Conservation (phyloP, 2,888 invertebrate species). For the Tachina fera region DNA sequence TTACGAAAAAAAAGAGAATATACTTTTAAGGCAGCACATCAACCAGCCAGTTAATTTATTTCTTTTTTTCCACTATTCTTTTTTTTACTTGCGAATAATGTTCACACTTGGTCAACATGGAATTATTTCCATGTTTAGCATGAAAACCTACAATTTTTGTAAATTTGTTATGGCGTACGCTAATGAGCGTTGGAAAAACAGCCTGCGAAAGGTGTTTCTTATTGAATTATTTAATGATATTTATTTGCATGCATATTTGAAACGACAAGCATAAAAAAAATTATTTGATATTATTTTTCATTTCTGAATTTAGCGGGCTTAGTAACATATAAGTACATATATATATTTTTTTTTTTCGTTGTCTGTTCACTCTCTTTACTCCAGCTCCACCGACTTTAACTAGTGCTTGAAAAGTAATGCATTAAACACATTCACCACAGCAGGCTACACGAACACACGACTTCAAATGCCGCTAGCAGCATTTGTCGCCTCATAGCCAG, state of each 20-base stretch:
- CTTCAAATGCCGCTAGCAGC: no score
- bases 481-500: no score
- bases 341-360: no score
- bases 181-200: slow-evolving; percentile 24
- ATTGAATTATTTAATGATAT: neutral
- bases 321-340: no score
- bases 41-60: slow-evolving; percentile 49
- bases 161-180: slow-evolving; percentile 12
- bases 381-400: no score
- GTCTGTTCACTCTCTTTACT: no score
- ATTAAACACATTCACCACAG: no score
- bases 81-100: slow-evolving; percentile 27
- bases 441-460: no score
- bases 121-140: neutral
- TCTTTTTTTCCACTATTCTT: neutral
- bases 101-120: slow-evolving; percentile 52
- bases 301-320: no score
- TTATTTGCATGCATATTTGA: neutral
- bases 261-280: neutral
- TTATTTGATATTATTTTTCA: neutral
- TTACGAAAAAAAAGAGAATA: slow-evolving; percentile 15
- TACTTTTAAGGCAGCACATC: slow-evolving; percentile 25
- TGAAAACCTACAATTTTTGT: slow-evolving; percentile 13
- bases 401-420: no score
- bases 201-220: neutral